A percentile compares a stretch with the other conserved stretches of the same genome.
Conservation (phyloP, 2,113 vertebrate genomes). For the Psephotus haematonotus region DNA sequence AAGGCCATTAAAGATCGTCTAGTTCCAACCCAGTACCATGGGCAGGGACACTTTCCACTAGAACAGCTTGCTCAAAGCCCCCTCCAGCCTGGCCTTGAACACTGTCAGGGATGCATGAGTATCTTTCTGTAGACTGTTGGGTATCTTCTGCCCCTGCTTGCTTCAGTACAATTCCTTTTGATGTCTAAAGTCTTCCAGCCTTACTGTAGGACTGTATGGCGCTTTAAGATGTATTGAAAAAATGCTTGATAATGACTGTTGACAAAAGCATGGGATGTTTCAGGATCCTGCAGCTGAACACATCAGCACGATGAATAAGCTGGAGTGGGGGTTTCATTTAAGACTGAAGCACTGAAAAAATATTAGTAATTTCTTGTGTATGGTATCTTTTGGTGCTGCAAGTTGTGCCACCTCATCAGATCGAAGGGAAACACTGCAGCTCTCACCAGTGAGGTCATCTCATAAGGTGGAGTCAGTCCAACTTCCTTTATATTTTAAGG, state of each 20-base stretch:
- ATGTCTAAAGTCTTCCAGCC: neutral
- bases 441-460: neutral
- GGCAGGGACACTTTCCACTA: neutral
- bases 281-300: neutral
- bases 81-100: neutral
- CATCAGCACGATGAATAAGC: neutral
- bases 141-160: neutral
- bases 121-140: neutral
- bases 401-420: neutral
- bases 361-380: neutral
- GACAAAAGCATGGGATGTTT: neutral
- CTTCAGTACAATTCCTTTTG: neutral
- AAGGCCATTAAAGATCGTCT: neutral
- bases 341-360: neutral
- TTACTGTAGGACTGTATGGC: neutral
- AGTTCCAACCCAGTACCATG: neutral
- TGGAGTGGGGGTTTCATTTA: neutral
- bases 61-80: neutral
- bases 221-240: neutral
- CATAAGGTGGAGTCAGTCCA: rapidly evolving
- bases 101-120: neutral
- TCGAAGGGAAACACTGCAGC: neutral
- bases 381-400: neutral
- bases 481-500: neutral
- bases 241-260: neutral